A percentile compares a stretch with the other conserved stretches of the same genome.
Evolutionary conservation across 2,888 invertebrate species (phyloP).

Genomic region (Drosophila anomalipes): DNA sequence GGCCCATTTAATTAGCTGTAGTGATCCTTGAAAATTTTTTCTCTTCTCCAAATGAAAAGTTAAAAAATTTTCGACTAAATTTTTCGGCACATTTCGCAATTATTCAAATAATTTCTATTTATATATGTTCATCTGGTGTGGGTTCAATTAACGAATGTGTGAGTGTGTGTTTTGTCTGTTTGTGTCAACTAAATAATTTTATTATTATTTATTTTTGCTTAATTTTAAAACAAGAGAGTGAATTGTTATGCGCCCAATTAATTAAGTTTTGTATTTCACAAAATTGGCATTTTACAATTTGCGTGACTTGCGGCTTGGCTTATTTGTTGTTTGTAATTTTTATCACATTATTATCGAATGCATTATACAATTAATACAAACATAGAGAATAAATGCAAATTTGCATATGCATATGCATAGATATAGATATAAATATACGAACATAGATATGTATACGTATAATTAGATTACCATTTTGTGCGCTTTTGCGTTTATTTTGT

Average conservation of each 20-base stretch:
- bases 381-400: conserved; percentile 41
- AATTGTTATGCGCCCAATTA: conserved; percentile 64
- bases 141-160: conserved; percentile 44
- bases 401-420: conserved; percentile 21
- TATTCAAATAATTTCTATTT: conserved; percentile 36
- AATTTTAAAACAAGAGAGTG: conserved; percentile 56
- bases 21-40: conserved; percentile 77
- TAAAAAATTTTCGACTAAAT: conserved; percentile 75
- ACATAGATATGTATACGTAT: conserved; percentile 30
- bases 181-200: conserved; percentile 58
- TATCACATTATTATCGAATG: conserved; percentile 41
- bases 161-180: conserved; percentile 28
- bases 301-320: conserved; percentile 54
- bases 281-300: conserved; percentile 45
- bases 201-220: conserved; percentile 71
- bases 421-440: conserved; percentile 16
- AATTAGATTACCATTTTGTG: conserved; percentile 46
- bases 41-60: conserved; percentile 55
- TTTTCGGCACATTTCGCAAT: conserved; percentile 2
- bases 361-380: conserved; percentile 36
- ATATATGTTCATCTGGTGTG: conserved; percentile 48
- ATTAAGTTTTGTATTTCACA: conserved; percentile 52
- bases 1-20: conserved; percentile 43
- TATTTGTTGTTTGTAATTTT: conserved; percentile 57
- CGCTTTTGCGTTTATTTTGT: conserved; percentile 25